Evolutionary conservation across 2,888 invertebrate genomes (phyloP).

Genomic region (Ormyrus nitidulus): DNA sequence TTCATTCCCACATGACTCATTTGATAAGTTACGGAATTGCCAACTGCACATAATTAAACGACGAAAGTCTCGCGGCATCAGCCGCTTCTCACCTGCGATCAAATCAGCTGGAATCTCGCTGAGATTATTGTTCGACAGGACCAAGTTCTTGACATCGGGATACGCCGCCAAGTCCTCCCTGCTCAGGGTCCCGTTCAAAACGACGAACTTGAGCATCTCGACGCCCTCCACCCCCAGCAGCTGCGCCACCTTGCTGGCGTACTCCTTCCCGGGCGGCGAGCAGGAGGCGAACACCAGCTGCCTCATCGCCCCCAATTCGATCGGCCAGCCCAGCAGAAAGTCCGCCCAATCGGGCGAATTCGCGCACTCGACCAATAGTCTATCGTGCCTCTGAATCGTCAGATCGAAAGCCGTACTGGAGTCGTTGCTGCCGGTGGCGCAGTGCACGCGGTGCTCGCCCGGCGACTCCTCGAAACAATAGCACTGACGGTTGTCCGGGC

Average conservation of each 20-base stretch:
- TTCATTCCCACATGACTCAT: neutral
- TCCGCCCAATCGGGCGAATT: slow-evolving; percentile 50
- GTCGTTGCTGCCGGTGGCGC: slow-evolving; percentile 31
- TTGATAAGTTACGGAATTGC: neutral
- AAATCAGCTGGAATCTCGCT: slow-evolving; percentile 73
- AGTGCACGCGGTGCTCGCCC: slow-evolving; percentile 46
- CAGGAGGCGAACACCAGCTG: slow-evolving; percentile 47
- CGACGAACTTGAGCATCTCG: slow-evolving; percentile 31
- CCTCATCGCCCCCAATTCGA: slow-evolving; percentile 8
- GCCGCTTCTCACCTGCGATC: neutral
- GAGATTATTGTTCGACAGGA: slow-evolving; percentile 74
- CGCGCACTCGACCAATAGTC: slow-evolving; percentile 46
- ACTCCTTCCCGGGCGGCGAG: slow-evolving; percentile 30
- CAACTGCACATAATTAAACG: neutral
- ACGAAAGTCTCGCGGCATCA: neutral
- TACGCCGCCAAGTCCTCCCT: slow-evolving; percentile 43
- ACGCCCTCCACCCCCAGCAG: slow-evolving; percentile 39
- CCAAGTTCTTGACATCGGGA: slow-evolving; percentile 35
- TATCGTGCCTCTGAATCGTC: slow-evolving; percentile 43
- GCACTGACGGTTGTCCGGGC: slow-evolving; percentile 52
- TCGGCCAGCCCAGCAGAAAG: slow-evolving; percentile 32
- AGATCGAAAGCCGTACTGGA: slow-evolving; percentile 32
- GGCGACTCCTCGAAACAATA: slow-evolving; percentile 50
- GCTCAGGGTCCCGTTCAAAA: slow-evolving; percentile 29
- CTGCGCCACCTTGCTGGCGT: slow-evolving; percentile 30